phyloP scores from a whole-genome alignment of 2,113 vertebrate species.

The Passer montanus region DNA sequence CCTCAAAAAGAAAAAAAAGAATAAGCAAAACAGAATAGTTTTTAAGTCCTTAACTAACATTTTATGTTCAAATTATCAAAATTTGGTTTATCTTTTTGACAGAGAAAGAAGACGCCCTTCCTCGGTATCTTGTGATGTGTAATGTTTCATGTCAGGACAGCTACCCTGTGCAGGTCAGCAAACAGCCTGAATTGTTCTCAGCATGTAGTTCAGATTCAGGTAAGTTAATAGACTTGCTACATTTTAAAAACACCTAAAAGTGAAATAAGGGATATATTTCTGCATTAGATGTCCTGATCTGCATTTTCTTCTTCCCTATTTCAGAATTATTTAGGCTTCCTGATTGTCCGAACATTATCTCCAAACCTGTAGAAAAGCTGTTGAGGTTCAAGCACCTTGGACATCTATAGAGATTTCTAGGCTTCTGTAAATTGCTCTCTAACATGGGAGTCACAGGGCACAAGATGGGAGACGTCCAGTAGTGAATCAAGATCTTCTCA shows the following conservation, averaged over 20 bases:
- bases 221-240: not conserved
- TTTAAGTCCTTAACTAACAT: not conserved
- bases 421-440: not conserved
- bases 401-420: not conserved
- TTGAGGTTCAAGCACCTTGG: not conserved
- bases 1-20: not conserved
- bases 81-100: not conserved
- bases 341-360: not conserved
- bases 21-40: not conserved
- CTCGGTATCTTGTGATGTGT: rapidly evolving
- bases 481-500: not conserved
- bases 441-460: rapidly evolving
- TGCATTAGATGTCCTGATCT: not conserved
- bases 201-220: not conserved
- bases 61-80: not conserved
- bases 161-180: not conserved
- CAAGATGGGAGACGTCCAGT: not conserved
- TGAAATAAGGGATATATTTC: not conserved
- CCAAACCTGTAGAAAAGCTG: not conserved
- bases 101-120: not conserved
- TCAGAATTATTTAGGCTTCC: not conserved
- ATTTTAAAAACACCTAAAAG: not conserved
- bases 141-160: not conserved
- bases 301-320: not conserved
- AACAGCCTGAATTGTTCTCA: not conserved